Evolutionary conservation across 2,797 vertebrate species (phyloP).

Genomic region (Enteromius fasciolatus): DNA sequence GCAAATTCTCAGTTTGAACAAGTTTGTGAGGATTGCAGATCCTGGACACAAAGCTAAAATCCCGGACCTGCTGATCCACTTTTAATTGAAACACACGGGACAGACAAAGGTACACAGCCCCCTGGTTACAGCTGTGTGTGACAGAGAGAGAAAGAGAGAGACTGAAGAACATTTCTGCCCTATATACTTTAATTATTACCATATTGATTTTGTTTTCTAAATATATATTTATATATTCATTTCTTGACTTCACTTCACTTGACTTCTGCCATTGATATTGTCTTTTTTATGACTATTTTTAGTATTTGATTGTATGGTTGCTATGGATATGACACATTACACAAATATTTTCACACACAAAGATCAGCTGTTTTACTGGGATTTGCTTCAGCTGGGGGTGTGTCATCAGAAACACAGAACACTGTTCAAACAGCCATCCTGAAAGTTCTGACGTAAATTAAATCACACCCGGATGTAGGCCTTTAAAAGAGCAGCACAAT

Average conservation of each 20-base stretch:
- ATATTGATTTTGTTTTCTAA: neutral
- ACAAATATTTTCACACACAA: conserved; percentile 24
- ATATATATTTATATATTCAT: neutral
- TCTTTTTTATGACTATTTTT: neutral
- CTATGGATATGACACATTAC: conserved; percentile 16
- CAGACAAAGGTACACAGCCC: neutral
- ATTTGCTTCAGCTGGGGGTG: conserved; percentile 56
- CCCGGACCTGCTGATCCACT: conserved; percentile 58
- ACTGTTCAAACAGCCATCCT: conserved; percentile 74
- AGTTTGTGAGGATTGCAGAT: conserved; percentile 53
- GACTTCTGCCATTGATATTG: neutral
- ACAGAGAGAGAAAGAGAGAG: neutral
- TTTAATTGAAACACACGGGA: conserved; percentile 64
- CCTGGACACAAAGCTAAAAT: conserved; percentile 54
- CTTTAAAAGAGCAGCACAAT: conserved; percentile 55
- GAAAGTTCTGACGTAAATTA: conserved; percentile 58
- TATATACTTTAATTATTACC: neutral
- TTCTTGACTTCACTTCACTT: neutral
- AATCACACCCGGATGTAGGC: conserved; percentile 62
- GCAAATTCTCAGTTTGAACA: neutral
- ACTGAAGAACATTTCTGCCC: neutral
- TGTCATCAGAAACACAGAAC: conserved; percentile 73
- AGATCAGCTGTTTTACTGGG: conserved; percentile 34
- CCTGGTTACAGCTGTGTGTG: conserved; percentile 26
- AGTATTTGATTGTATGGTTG: conserved; percentile 10